These are phyloP conservation scores for Motacilla alba DNA, from an alignment of 2,113 vertebrate species.

Conservation along the genomic window DNA sequence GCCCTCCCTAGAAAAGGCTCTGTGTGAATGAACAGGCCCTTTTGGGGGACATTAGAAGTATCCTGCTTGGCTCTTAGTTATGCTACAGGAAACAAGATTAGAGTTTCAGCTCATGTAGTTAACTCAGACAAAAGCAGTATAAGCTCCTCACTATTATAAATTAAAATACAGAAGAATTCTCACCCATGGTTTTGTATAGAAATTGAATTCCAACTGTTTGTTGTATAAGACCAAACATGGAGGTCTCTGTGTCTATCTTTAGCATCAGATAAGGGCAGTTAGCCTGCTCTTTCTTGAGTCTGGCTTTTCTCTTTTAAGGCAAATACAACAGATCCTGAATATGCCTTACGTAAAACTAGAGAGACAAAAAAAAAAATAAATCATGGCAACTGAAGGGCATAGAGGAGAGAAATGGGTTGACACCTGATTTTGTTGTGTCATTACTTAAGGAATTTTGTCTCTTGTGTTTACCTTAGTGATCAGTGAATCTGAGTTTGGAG, in stretches of 20 bases:
- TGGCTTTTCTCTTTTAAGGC: background rate
- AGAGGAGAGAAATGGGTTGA: background rate
- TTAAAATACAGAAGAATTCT: background rate
- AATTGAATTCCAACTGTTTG: background rate
- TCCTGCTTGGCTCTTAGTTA: background rate
- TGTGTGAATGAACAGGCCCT: background rate
- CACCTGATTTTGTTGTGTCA: background rate
- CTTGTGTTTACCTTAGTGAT: background rate
- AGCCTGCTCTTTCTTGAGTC: background rate
- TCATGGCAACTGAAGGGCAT: background rate
- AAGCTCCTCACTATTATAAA: background rate
- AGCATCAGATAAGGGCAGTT: background rate
- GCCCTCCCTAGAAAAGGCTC: background rate
- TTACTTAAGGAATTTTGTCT: background rate
- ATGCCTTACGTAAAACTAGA: background rate
- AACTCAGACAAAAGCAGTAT: background rate
- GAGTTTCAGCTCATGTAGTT: background rate
- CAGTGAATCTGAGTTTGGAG: background rate
- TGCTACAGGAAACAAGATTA: background rate
- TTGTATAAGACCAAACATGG: background rate
- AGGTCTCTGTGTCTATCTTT: background rate
- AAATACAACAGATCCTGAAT: background rate
- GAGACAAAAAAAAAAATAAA: background rate
- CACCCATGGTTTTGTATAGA: background rate
- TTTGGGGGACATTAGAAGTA: background rate